These are phyloP conservation scores for Camptogramma bilineatum DNA, from an alignment of 2,888 invertebrate genomes.

Conservation along the genomic window DNA sequence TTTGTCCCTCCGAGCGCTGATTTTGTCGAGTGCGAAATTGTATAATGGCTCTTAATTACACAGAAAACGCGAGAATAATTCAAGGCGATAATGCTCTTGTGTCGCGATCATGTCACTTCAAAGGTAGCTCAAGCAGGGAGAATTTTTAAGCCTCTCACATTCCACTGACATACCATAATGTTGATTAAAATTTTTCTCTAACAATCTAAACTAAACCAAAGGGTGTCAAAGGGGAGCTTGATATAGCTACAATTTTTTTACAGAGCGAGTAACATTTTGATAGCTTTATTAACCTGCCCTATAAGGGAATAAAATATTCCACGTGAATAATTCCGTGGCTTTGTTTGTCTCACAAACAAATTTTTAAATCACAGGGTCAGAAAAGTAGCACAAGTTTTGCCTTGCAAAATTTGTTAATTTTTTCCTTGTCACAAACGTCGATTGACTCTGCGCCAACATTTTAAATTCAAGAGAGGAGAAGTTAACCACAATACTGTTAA, in stretches of 20 bases:
- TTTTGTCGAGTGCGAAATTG: too few relatives aligned
- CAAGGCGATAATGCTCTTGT: neutral
- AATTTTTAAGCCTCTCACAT: neutral
- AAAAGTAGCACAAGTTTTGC: constrained; percentile 26
- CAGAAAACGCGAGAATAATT: too few relatives aligned
- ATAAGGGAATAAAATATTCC: neutral
- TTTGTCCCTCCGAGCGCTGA: too few relatives aligned
- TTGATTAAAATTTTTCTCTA: constrained; percentile 5
- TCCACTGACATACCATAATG: neutral
- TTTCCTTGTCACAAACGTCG: neutral
- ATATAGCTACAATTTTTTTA: neutral
- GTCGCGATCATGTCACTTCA: neutral
- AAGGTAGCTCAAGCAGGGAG: neutral
- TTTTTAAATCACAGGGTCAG: constrained; percentile 14
- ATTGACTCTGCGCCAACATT: neutral
- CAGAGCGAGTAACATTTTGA: neutral
- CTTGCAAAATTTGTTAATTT: constrained; percentile 24
- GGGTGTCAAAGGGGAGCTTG: neutral
- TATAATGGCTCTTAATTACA: too few relatives aligned
- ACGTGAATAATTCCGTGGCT: constrained; percentile 8
- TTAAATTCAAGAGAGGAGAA: constrained; percentile 3
- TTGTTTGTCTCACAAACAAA: constrained; percentile 18
- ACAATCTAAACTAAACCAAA: neutral
- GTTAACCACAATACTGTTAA: neutral
- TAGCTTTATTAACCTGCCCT: neutral